Percentiles rank a stretch among this genome's conserved stretches.
Conservation (phyloP, 2,797 vertebrate species). For the Hylomyscus alleni region DNA sequence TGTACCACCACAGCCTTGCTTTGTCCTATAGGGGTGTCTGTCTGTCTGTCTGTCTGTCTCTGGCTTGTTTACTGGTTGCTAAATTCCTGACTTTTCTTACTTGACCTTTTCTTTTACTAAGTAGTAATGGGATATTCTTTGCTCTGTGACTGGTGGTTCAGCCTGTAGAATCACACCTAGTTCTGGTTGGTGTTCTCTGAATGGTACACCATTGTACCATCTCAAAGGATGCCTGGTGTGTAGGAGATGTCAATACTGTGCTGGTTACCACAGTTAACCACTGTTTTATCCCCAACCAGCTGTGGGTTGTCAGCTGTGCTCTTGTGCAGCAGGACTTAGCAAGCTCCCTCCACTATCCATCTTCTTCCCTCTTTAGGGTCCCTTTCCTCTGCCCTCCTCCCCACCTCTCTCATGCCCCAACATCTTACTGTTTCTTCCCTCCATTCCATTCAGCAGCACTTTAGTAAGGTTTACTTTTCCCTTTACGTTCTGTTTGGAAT, state of each 20-base stretch:
- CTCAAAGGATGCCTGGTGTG: conserved; percentile 20
- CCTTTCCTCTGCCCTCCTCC: neutral
- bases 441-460: neutral
- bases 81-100: conserved; percentile 37
- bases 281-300: neutral
- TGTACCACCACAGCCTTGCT: neutral
- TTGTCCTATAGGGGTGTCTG: neutral
- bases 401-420: neutral
- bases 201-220: neutral
- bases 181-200: conserved; percentile 3
- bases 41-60: no score
- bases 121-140: neutral
- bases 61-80: conserved; percentile 37
- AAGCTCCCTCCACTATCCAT: neutral
- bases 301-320: neutral
- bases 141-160: neutral
- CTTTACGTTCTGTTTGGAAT: neutral
- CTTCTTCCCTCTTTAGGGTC: neutral
- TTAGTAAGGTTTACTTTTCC: conserved; percentile 1
- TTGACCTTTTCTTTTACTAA: conserved; percentile 30
- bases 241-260: neutral
- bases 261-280: neutral
- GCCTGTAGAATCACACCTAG: neutral
- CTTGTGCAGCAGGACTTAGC: neutral
- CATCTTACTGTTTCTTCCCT: neutral